Evolutionary conservation across 2,113 vertebrate species (phyloP).

Genomic region (Myocastor coypus): DNA sequence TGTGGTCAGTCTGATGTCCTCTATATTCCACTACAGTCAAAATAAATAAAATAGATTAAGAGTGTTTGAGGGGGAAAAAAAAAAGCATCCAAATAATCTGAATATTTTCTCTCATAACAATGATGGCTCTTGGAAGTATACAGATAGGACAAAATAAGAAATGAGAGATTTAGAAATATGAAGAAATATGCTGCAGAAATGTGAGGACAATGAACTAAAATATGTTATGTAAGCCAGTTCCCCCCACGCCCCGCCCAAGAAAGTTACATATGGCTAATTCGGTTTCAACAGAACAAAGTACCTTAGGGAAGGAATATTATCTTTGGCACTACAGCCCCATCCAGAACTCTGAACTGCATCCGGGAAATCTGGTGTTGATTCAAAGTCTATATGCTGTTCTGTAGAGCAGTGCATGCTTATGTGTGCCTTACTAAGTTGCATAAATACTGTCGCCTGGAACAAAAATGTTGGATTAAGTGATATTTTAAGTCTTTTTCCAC

Average conservation of each 20-base stretch:
- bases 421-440: background rate
- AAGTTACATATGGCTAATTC: background rate
- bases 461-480: background rate
- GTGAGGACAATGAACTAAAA: slow-evolving; percentile 1
- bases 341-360: background rate
- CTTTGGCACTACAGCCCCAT: background rate
- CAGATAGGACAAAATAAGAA: background rate
- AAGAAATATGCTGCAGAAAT: background rate
- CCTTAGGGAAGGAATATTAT: background rate
- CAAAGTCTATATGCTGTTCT: background rate
- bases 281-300: slow-evolving; percentile 29
- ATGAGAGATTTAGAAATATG: background rate
- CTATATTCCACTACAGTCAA: background rate
- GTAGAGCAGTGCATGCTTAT: background rate
- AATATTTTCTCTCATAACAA: background rate
- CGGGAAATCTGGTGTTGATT: background rate
- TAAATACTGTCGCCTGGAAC: background rate
- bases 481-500: background rate
- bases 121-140: background rate
- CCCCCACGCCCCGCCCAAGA: background rate
- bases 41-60: background rate
- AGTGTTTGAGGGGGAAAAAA: background rate
- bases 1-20: background rate
- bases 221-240: background rate
- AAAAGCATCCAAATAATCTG: background rate